Evolutionary conservation across 2,888 invertebrate species (phyloP), one percentile per base, ranked within the genome.

Genomic region (Nudaria mundana): DNA sequence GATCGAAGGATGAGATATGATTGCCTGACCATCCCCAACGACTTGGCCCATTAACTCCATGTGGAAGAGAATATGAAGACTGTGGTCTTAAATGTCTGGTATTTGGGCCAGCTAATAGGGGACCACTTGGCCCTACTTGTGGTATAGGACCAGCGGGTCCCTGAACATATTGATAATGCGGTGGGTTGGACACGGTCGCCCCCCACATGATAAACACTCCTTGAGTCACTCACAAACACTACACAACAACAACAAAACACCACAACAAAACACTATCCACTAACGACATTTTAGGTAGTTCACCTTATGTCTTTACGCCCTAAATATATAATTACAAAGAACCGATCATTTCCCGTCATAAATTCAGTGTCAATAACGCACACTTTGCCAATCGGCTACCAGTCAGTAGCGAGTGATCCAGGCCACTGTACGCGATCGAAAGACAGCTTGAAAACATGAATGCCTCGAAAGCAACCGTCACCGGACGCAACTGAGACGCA

Each of bases 11-110:
- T 44, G 90, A 84, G 45, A 89, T 80, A 67, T 91, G 76, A 63
- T 63, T 90, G 57, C 91, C 91, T 16, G 86, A 75, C 83, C 89
- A 88, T 56, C 91, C 87, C 91, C 91, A 80, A 48, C 90, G 77
- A 62, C 89, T 81, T 52, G 90, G 83, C 56, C 90, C 81, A 71
- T 90, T 87, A 73, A 88, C 81, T 58, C 90, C 84, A 71, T 91
- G 90, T 8, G 88, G 90, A 58, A 90, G 67, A 50, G 90, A 90
- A 67, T 90, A 89, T 43, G 85, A 87, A n/a, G 85, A 84, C 61
- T 87, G 87, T 15, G 88, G 88, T 47, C 85, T 68, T 47, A 89
- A 62, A 53, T 84, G 81, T 45, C 77, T 76, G 26, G 70, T 60
- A 40, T 63, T 71, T 66, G 87, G 85, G 16, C 85, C 84, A 1